A percentile compares a stretch with the other conserved stretches of the same genome.
Evolutionary conservation across 2,113 vertebrate genomes (phyloP).

Genomic region (Planiliza haematocheilus): DNA sequence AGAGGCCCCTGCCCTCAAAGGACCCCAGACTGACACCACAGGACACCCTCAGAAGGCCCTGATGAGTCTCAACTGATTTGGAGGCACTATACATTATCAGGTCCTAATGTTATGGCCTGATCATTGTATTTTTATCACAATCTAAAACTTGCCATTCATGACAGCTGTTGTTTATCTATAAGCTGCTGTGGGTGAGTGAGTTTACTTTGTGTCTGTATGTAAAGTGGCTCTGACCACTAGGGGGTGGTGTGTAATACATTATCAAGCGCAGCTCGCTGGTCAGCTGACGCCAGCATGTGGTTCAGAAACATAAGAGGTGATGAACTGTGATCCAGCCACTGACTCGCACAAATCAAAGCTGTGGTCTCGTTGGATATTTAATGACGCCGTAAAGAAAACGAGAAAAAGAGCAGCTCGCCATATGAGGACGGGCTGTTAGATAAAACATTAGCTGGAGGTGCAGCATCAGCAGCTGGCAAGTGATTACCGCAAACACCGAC

Average conservation of each 20-base stretch:
- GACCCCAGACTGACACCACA: too few species aligned
- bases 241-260: conserved; percentile 40
- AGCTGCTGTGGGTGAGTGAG: too few species aligned
- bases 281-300: neutral
- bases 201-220: neutral
- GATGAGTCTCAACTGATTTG: too few species aligned
- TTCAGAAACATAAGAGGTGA: neutral
- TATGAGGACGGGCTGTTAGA: neutral
- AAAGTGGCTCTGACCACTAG: conserved; percentile 29
- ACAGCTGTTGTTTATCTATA: too few species aligned
- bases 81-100: too few species aligned
- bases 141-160: too few species aligned
- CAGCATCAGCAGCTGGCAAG: neutral
- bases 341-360: accelerated
- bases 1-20: too few species aligned
- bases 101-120: too few species aligned
- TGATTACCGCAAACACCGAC: neutral
- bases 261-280: neutral
- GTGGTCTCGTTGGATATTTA: too few species aligned
- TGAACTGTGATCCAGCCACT: neutral
- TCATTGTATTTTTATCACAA: too few species aligned
- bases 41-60: too few species aligned
- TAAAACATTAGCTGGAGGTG: neutral
- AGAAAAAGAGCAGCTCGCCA: neutral
- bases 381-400: neutral